A percentile compares a stretch with the other conserved stretches of the same genome.
Evolutionary conservation across 1,140 invertebrate species (phyloP).

Genomic region (Helicoverpa armigera): DNA sequence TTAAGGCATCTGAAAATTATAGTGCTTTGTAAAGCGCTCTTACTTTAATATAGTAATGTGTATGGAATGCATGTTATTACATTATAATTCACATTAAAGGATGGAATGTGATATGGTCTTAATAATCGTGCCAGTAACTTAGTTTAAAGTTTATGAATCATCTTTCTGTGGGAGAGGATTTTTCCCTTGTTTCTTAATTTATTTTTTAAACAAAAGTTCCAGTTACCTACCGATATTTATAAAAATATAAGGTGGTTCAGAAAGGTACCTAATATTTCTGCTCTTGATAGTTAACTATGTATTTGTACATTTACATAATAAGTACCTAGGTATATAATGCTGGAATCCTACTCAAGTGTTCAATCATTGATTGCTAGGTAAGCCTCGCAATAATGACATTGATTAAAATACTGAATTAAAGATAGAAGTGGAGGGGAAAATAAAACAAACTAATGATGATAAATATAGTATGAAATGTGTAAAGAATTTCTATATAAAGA

Average conservation of each 20-base stretch:
- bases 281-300: no score
- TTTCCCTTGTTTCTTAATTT: not conserved
- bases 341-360: no score
- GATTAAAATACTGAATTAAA: no score
- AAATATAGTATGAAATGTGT: no score
- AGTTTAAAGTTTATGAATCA: slow-evolving; percentile 19
- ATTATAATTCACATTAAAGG: slow-evolving; percentile 38
- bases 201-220: not conserved
- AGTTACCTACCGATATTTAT: not conserved
- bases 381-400: no score
- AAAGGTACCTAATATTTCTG: not conserved
- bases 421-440: no score
- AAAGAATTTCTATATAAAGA: no score
- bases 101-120: slow-evolving; percentile 28
- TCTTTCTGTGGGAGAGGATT: not conserved
- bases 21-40: slow-evolving; percentile 35
- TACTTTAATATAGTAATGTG: slow-evolving; percentile 42
- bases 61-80: slow-evolving; percentile 41
- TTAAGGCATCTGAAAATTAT: slow-evolving; percentile 46
- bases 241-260: not conserved
- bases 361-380: no score
- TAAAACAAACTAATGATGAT: no score
- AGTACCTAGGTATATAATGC: no score
- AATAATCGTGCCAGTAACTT: slow-evolving; percentile 4
- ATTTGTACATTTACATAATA: no score